Base-by-base conservation (phyloP, 37 sponge, comb jelly and placozoan genomes). In the Geodia barretti region DNA sequence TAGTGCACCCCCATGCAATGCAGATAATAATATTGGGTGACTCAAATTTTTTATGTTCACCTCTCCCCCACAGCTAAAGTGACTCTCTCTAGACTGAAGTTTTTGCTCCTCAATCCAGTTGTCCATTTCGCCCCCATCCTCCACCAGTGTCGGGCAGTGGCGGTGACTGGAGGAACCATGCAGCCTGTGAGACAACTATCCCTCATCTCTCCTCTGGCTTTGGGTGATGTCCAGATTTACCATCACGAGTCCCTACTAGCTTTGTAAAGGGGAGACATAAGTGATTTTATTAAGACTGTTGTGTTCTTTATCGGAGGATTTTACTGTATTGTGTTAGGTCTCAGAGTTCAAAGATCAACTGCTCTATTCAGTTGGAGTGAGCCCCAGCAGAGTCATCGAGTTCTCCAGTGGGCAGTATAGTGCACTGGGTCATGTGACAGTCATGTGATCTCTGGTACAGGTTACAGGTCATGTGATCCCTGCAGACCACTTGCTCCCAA, bases 121-220 rank as follows among this genome's bases (percentile, higher is more conserved):
- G 82, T 91, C 64, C 95, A 95, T 39, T 99, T 99, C 77, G 41
- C 84, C 11, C 62, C 67, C 31, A 83, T 97, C 24, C 90, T 99
- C 1, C 41, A 72, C 39, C 95, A 97, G 80, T 86, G 92, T 42
- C 79, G 97, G 61, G 86, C 97, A 59, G 92, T 99, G 31, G 79
- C 97, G 5, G 77, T 99, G 33, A 93, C 95, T 9, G 99, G 99
- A 41, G 99, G 99, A 0, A 99, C 99, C 36, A 97, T 99, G 95
- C 93, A 96, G 68, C 99, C 99, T 11, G 94, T 98, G 39, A 86
- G 92, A 47, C 14, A 14, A 47, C 54, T 47, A 14, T n/a, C n/a
- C n/a, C n/a, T n/a, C n/a, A n/a, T n/a, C n/a, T n/a, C n/a, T n/a
- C n/a, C n/a, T n/a, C n/a, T n/a, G n/a, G n/a, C n/a, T n/a, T n/a